phyloP scores from a whole-genome alignment of 2,888 invertebrate genomes.

The Cryptocephalus primarius region DNA sequence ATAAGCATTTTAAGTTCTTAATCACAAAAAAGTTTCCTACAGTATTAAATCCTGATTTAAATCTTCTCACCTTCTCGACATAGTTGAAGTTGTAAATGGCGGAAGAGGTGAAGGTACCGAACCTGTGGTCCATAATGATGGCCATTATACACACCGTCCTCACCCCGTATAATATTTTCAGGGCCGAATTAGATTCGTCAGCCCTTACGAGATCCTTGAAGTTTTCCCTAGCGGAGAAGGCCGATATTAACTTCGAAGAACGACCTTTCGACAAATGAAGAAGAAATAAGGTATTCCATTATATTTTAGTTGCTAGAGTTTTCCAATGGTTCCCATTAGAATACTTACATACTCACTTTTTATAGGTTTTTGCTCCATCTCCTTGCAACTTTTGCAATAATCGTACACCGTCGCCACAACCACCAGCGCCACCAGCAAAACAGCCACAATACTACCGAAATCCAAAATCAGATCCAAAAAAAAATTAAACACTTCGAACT shows the following conservation, averaged over 20 bases:
- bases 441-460: conserved; percentile 23
- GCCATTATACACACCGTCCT: conserved; percentile 45
- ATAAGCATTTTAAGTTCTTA: too few species aligned
- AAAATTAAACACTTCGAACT: conserved; percentile 6
- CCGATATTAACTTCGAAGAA: conserved; percentile 15
- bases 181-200: conserved; percentile 35
- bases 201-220: conserved; percentile 34
- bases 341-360: conserved; percentile 21
- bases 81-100: conserved; percentile 45
- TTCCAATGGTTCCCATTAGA: background rate
- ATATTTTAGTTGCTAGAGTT: background rate
- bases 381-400: conserved; percentile 13
- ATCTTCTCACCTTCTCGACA: conserved; percentile 40
- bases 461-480: background rate
- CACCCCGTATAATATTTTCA: conserved; percentile 49
- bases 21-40: too few species aligned
- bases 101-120: conserved; percentile 43
- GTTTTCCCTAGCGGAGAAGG: conserved; percentile 31
- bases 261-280: conserved; percentile 6
- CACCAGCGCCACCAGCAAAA: conserved; percentile 24
- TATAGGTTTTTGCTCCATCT: conserved; percentile 20
- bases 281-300: background rate
- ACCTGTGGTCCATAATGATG: conserved; percentile 46
- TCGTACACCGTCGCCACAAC: conserved; percentile 32
- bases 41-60: too few species aligned